Conservation (phyloP, 1,140 invertebrate genomes). For the Drosophila ananassae region DNA sequence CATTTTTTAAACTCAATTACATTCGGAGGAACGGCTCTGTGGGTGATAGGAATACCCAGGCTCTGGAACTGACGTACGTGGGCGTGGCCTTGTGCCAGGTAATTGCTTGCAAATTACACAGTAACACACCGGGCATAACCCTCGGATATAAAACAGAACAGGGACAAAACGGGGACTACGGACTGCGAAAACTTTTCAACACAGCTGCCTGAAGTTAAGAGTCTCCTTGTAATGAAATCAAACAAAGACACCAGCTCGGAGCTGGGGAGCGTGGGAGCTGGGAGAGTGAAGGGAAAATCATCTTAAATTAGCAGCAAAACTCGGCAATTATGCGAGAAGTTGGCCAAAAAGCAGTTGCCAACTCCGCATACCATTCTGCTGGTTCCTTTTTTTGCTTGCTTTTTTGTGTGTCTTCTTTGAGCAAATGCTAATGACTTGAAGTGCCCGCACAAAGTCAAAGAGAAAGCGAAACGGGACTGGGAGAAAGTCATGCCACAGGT, state of each 20-base stretch:
- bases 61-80: not conserved
- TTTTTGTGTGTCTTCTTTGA: conserved; percentile 31
- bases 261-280: not conserved
- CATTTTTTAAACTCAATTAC: conserved; percentile 75
- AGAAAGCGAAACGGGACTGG: conserved; percentile 17
- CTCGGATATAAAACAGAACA: conserved; percentile 14
- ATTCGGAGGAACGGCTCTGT: conserved; percentile 20
- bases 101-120: conserved; percentile 75
- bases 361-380: conserved; percentile 24
- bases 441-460: conserved; percentile 54
- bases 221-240: conserved; percentile 66
- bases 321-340: conserved; percentile 75
- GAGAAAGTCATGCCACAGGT: conserved; percentile 67
- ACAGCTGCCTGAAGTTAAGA: conserved; percentile 32
- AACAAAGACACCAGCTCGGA: conserved; percentile 55
- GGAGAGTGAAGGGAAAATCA: conserved; percentile 11
- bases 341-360: conserved; percentile 69
- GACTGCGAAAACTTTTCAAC: conserved; percentile 29
- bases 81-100: conserved; percentile 36
- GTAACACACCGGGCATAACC: conserved; percentile 18
- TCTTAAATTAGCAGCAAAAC: conserved; percentile 72
- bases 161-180: conserved; percentile 29
- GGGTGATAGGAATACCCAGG: not conserved
- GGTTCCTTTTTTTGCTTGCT: not conserved
- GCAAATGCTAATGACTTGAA: conserved; percentile 73